These are phyloP conservation scores for Lepilemur septentrionalis DNA, from an alignment of 2,797 vertebrate species.

Conservation along the genomic window DNA sequence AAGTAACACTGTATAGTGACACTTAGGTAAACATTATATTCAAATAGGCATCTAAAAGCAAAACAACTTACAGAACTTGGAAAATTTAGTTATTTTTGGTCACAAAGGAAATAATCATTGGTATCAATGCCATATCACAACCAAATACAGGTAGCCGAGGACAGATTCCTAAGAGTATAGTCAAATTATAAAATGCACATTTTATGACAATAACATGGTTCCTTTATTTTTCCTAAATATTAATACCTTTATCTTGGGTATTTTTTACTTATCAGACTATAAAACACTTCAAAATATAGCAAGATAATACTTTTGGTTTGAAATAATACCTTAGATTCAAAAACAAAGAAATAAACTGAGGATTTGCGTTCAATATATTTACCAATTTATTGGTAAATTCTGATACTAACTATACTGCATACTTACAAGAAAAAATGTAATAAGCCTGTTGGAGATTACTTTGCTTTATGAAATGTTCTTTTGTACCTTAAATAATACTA, in stretches of 20 bases:
- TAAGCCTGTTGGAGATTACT: conserved; percentile 26
- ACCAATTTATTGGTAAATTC: neutral
- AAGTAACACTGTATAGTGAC: neutral
- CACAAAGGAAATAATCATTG: neutral
- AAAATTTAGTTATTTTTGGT: neutral
- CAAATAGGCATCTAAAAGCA: neutral
- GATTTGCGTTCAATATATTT: neutral
- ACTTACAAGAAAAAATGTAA: neutral
- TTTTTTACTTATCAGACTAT: neutral
- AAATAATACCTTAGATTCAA: neutral
- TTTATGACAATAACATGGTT: neutral
- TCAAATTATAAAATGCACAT: neutral
- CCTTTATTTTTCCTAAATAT: neutral
- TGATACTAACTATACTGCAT: neutral
- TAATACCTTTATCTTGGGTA: neutral
- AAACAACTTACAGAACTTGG: neutral
- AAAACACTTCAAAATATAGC: neutral
- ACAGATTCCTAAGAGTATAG: neutral
- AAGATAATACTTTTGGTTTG: neutral
- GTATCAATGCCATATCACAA: neutral
- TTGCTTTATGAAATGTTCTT: conserved; percentile 56
- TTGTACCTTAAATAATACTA: conserved; percentile 65
- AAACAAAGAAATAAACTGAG: neutral
- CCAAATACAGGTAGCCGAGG: neutral
- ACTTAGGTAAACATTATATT: neutral